Percentiles rank a stretch among this genome's conserved stretches.
Evolutionary conservation across 2,888 invertebrate species (phyloP).

Genomic region (Gortyna flavago): DNA sequence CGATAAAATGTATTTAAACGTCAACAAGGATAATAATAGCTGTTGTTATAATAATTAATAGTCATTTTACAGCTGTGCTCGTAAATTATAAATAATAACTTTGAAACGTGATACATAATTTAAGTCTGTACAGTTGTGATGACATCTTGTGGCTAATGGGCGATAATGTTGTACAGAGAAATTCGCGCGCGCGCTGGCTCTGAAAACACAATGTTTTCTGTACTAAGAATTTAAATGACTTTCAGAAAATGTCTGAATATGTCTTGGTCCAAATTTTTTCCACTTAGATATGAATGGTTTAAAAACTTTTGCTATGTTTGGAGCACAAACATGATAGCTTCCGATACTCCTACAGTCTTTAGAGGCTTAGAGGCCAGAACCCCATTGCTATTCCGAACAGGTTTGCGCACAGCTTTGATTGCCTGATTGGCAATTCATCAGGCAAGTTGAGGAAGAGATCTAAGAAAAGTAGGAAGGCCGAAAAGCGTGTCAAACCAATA

Average conservation of each 20-base stretch:
- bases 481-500: constrained; percentile 3
- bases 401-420: constrained; percentile 29
- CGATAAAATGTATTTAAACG: constrained; percentile 41
- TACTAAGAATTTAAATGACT: not conserved
- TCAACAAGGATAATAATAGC: constrained; percentile 57
- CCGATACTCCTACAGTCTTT: not conserved
- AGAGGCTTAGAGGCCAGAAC: not conserved
- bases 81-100: constrained; percentile 48
- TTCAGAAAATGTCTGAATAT: not conserved
- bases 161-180: constrained; percentile 7
- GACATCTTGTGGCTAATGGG: constrained; percentile 7
- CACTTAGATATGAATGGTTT: not conserved
- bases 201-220: not conserved
- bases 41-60: constrained; percentile 49
- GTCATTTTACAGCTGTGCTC: constrained; percentile 20
- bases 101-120: constrained; percentile 25
- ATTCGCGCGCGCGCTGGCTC: no score
- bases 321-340: not conserved
- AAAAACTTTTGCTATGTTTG: no score
- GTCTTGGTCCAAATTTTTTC: not conserved
- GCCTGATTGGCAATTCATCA: constrained; percentile 47
- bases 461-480: constrained; percentile 31
- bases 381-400: constrained; percentile 30
- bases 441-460: constrained; percentile 4
- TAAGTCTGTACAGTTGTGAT: constrained; percentile 7